Conservation (phyloP, 2,113 vertebrate genomes). For the Irena cyanogastra region DNA sequence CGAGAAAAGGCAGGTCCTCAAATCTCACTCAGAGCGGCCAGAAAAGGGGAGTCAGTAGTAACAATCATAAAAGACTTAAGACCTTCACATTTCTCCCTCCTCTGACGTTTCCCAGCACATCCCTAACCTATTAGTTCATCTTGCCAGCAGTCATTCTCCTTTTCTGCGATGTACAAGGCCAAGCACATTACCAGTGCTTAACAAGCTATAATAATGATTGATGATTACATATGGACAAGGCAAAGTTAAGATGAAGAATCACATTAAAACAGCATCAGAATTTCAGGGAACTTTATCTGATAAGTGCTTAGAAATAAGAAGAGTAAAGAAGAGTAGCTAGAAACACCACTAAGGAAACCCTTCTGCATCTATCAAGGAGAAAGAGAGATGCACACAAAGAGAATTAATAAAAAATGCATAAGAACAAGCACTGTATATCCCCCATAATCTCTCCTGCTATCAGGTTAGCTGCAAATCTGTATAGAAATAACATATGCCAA, state of each 20-base stretch:
- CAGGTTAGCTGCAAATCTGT: neutral
- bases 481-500: neutral
- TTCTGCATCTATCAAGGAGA: neutral
- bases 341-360: neutral
- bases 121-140: neutral
- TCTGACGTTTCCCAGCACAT: neutral
- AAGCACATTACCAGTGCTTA: conserved; percentile 11
- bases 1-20: neutral
- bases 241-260: conserved; percentile 35
- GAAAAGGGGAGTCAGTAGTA: neutral
- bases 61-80: neutral
- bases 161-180: conserved; percentile 16
- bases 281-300: neutral
- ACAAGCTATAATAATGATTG: conserved; percentile 35
- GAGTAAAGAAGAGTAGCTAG: neutral
- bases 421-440: neutral
- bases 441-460: neutral
- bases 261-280: conserved; percentile 23
- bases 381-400: neutral
- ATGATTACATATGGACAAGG: conserved; percentile 7
- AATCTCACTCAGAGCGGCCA: neutral
- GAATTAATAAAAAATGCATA: neutral
- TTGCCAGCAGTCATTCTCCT: conserved; percentile 22
- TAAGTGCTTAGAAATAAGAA: neutral
- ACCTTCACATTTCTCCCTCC: neutral